Base-by-base conservation (phyloP, 2,888 invertebrate genomes). In the Boloria euphrosyne region DNA sequence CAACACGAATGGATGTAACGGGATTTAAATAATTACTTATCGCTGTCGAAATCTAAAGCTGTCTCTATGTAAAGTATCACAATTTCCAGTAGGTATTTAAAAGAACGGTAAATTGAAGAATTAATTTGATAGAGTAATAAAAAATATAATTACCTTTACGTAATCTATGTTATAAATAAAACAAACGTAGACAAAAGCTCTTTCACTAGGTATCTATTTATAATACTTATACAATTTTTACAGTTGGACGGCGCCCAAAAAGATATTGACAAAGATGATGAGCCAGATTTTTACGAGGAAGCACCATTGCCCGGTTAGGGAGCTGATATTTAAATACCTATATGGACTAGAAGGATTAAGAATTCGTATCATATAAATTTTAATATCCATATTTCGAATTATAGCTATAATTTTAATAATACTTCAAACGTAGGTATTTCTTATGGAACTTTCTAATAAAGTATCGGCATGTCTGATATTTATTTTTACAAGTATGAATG, bases 251-350 rank as follows among this genome's bases (percentile, higher is more conserved):
- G 97, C 76, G 97, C 96, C 75, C 96, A 96, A 84, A 95, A 95
- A 74, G 96, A 96, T 72, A 95, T 93, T 64, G 96, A 96, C 81
- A 94, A 94, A 75, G 97, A 96, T 76, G 96, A 97, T 82, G 98
- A 98, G 83, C 97, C 97, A 10, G 98, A 98, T 87, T 98, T 98
- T 93, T 98, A 98, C 86, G 96, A 97, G 78, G 96, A 98, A 92
- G 97, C 98, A 69, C 96, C 96, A 65, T 93, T 97, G 82, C 96
- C 97, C 75, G 95, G 96, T 75, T 96, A 95, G 58, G 61, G 55
- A 0, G 18, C n/a, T 10, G 27, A 27, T 18, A 0, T 55, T 16
- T 44, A 10, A 50, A 44, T 53, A 62, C 44, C 38, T 38, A 38
- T 38, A 38, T 53, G 14, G 27, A 31, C 22, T 31, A 49, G 22